Evolutionary conservation across 1,140 invertebrate genomes (phyloP), one percentile per base, ranked within the genome.

Genomic region (Penaeus indicus): DNA sequence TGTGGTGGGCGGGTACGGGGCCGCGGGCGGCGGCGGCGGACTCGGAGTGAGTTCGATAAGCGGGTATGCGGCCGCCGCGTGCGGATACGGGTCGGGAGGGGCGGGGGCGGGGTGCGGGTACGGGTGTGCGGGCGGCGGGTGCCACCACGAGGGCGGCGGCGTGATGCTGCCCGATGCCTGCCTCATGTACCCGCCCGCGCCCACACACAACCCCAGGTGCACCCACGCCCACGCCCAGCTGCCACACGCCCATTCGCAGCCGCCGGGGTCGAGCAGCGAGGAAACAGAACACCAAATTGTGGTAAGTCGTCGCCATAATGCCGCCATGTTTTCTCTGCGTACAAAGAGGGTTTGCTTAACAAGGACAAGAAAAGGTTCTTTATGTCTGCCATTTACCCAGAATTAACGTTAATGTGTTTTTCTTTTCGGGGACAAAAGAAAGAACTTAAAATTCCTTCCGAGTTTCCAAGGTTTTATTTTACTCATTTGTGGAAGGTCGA

Each of bases 221-320:
- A 54, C 27, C 13, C 86, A 88, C 72, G 25, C 69, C 54, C 86
- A 88, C 78, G 69, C 78, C 0, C 87, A 80, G 25, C 83, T 63
- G 42, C 19, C 78, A 13, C 86, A 67, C 63, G 62, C 61, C 47
- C 72, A 32, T 21, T 18, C 25, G 2, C 88, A 79, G 25, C 88
- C 88, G 16, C 88, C 75, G 10, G 88, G 88, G n/a, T 89, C 88
- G 60, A 89, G 88, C 83, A 89, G 88, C 47, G 88, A 89, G 64
- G 88, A 89, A 64, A 69, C 88, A 25, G 88, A 89, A 62, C 83
- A 89, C 62, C 88, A 89, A 13, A 85, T 89, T 62, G 88, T 89
- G 77, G 88, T 89, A 69, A 89, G 88, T 89, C 16, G 18, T 13
- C 47, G 47, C 13, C 13, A 54, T 54, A 54, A 54, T 54, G 47